These are phyloP conservation scores for Peribatodes rhomboidaria DNA, from an alignment of 2,888 invertebrate species.

Conservation along the genomic window DNA sequence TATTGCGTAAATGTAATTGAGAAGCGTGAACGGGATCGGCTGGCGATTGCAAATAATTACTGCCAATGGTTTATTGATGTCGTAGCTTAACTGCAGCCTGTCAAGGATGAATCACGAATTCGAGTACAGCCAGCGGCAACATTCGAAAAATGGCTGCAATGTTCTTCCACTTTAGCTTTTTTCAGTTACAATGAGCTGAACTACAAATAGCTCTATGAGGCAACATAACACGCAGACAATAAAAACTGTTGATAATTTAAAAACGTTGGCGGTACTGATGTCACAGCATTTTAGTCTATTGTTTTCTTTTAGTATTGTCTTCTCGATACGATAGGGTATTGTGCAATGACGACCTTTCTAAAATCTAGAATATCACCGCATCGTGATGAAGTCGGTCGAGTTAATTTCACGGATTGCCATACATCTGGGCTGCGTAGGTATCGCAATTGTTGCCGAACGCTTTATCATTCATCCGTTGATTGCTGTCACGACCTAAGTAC, in stretches of 20 bases:
- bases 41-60: constrained; percentile 39
- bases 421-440: constrained; percentile 37
- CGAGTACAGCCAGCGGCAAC: background rate
- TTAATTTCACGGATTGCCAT: constrained; percentile 46
- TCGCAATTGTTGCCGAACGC: constrained; percentile 43
- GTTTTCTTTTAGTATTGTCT: background rate
- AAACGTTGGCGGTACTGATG: background rate
- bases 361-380: constrained; percentile 25
- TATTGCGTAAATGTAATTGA: constrained; percentile 38
- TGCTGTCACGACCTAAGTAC: constrained; percentile 44
- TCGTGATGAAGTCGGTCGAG: constrained; percentile 41
- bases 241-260: background rate
- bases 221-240: background rate
- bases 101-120: constrained; percentile 23
- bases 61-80: constrained; percentile 37
- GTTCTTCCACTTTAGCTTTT: no score
- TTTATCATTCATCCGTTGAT: constrained; percentile 37
- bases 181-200: no score
- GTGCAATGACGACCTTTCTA: constrained; percentile 10
- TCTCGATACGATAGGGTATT: background rate
- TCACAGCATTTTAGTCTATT: background rate
- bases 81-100: constrained; percentile 21
- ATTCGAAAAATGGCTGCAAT: background rate
- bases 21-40: constrained; percentile 41
- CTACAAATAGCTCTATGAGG: no score